These are phyloP conservation scores for Eumerus sabulonum DNA, from an alignment of 2,888 invertebrate genomes.

Conservation along the genomic window DNA sequence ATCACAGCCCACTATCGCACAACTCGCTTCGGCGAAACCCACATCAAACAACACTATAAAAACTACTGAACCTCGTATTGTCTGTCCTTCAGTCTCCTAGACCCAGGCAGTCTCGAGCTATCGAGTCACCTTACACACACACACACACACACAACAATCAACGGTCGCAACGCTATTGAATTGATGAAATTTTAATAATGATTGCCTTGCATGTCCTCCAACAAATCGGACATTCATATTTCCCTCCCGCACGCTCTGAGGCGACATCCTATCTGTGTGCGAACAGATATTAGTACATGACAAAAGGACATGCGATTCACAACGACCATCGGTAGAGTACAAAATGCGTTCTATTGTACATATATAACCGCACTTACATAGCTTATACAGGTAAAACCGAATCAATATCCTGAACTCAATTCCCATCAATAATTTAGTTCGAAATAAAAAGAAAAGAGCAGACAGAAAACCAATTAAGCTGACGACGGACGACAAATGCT, in stretches of 20 bases:
- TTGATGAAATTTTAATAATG: conserved; percentile 71
- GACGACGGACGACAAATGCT: too few species aligned
- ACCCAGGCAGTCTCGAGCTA: conserved; percentile 43
- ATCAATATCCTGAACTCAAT: conserved; percentile 62
- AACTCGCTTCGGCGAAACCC: conserved; percentile 16
- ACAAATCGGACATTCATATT: conserved; percentile 58
- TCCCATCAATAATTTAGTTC: conserved; percentile 50
- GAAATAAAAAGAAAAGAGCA: conserved; percentile 7
- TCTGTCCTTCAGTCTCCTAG: conserved; percentile 58
- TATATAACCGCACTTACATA: conserved; percentile 31
- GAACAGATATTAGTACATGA: conserved; percentile 43
- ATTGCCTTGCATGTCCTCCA: conserved; percentile 70
- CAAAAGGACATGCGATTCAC: conserved; percentile 57
- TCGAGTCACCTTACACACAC: too few species aligned
- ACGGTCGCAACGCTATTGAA: conserved; percentile 39
- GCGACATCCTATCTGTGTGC: conserved; percentile 17
- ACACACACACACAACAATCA: conserved; percentile 34
- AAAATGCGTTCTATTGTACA: too few species aligned
- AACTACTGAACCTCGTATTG: conserved; percentile 51
- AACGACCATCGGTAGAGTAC: conserved; percentile 18
- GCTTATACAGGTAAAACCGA: conserved; percentile 33
- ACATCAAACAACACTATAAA: conserved; percentile 25
- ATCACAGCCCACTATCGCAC: conserved; percentile 39
- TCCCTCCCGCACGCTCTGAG: conserved; percentile 1
- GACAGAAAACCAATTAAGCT: conserved; percentile 57